Conservation (phyloP, 1,140 invertebrate genomes). For the Carposina sasakii region DNA sequence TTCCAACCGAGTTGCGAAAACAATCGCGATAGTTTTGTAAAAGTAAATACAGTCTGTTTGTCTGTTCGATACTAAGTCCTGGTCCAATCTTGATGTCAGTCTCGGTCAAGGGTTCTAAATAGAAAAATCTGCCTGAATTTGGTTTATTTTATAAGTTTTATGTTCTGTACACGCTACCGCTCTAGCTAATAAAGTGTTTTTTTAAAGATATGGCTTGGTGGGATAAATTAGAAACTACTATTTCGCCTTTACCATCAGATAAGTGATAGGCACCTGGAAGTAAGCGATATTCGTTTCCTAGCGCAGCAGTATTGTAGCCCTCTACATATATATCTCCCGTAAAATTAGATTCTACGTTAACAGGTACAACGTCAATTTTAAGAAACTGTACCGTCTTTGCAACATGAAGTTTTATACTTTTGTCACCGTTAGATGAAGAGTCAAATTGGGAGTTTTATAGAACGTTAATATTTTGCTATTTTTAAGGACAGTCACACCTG, state of each 20-base stretch:
- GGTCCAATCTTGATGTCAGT: background rate
- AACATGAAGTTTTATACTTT: background rate
- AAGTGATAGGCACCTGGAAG: conserved; percentile 1
- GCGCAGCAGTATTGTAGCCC: background rate
- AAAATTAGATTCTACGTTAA: background rate
- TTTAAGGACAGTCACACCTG: conserved; percentile 8
- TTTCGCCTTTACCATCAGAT: background rate
- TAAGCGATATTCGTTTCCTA: conserved; percentile 1
- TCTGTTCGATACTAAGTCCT: background rate
- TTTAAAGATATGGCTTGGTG: background rate
- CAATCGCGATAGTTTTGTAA: conserved; percentile 2
- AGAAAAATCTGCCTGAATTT: background rate
- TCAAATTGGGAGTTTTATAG: conserved; percentile 7
- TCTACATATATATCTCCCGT: background rate
- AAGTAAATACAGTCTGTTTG: background rate
- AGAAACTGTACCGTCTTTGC: background rate
- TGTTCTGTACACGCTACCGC: background rate
- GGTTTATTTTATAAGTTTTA: background rate
- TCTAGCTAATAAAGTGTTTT: background rate
- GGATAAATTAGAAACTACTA: background rate
- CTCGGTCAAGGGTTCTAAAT: background rate
- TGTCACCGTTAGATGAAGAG: background rate
- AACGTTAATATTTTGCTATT: conserved; percentile 7
- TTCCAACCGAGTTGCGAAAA: background rate
- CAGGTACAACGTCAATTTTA: background rate